phyloP scores from a whole-genome alignment of 2,113 vertebrate species.

The Rhadina sibilatrix region DNA sequence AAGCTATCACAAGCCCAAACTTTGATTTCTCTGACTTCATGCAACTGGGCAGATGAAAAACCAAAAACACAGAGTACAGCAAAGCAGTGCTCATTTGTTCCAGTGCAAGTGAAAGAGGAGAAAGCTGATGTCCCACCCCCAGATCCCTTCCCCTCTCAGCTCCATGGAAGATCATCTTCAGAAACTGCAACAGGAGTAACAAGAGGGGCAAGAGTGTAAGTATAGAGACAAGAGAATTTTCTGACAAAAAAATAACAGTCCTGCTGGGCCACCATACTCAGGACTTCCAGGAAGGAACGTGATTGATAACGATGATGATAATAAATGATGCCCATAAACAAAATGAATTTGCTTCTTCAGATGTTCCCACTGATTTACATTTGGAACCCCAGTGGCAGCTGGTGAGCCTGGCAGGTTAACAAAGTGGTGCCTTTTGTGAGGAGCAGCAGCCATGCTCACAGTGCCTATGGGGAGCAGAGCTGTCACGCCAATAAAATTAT shows the following conservation, averaged over 20 bases:
- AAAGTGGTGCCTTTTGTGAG: background rate
- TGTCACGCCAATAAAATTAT: constrained; percentile 1
- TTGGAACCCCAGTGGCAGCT: background rate
- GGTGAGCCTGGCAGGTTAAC: background rate
- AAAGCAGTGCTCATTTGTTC: background rate
- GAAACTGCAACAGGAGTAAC: background rate
- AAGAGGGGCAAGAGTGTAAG: background rate
- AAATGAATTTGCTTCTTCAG: background rate
- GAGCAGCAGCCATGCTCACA: background rate
- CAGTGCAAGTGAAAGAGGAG: background rate
- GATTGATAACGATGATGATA: too few relatives aligned
- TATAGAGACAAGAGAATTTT: background rate
- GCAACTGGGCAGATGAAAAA: background rate
- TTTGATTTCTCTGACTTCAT: background rate
- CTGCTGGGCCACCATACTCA: background rate
- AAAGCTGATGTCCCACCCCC: background rate
- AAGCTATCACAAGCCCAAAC: background rate
- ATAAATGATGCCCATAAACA: background rate
- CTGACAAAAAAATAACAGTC: background rate
- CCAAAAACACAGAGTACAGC: background rate
- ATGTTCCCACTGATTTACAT: constrained; percentile 26
- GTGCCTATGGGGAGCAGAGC: background rate
- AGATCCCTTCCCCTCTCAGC: background rate
- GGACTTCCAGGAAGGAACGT: background rate
- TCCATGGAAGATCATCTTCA: background rate